Base-by-base conservation (phyloP, 92 coral and sea anemone species). In the Epizoanthus scotinus region DNA sequence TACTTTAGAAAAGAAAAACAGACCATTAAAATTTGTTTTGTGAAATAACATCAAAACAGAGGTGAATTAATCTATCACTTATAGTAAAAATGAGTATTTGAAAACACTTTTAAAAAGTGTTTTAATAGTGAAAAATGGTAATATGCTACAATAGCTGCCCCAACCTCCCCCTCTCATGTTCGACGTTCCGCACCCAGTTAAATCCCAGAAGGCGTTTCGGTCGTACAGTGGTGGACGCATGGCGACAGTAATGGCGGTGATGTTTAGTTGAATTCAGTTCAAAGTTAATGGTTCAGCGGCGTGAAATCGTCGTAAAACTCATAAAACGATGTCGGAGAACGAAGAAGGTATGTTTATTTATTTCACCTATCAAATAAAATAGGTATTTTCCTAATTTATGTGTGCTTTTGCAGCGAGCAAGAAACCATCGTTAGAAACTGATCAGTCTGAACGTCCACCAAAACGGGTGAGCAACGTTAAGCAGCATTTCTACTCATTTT, bases 291-390 rank as follows among this genome's bases (percentile, higher is more conserved):
- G 75, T 68, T 66, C 77, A 82, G 82, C 83, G 92, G 47, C 84
- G 79, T 77, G 50, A 56, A 65, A 68, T 71, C 54, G 63, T n/a
- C 84, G 36, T 58, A 75, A 68, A 75, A 73, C 53, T 25, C 44
- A 24, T 57, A 78, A 82, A 85, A 68, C 42, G 50, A 92, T 92
- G 97, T 91, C 97, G 64, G 94, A 92, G 40, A 92, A 75, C 60
- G 97, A 91, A 87, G 92, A 85, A 68, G 92, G 97, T 92, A 87
- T 57, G 3, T 9, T 54, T 57, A 14, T 64, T 18, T 54, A 58
- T 80, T 60, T 21, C 25, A 18, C 14, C 15, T 47, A 24, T 29
- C 52, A 7, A 20, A 38, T 73, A 68, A 69, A 59, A 24, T 25
- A 18, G 44, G 25, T n/a, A 29, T 27, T 22, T 31, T 83, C 57